Evolutionary conservation across 2,797 vertebrate species (phyloP), one percentile per base, ranked within the genome.

Genomic region (Catamblyrhynchus diadema): DNA sequence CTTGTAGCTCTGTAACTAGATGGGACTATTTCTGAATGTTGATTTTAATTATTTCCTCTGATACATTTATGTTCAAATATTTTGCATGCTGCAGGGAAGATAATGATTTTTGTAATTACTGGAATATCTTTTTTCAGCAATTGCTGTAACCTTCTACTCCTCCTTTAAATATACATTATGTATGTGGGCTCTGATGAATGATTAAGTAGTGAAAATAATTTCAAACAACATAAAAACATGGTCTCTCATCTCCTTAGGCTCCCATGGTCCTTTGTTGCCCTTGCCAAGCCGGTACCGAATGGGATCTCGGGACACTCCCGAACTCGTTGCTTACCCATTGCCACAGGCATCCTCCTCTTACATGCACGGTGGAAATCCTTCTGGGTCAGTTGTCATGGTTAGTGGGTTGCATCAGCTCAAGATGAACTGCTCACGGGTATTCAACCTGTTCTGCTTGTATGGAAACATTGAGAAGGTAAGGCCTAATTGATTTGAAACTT

Each of bases 371-470:
- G 98, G 98, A 57, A 98, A 97, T 61, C 98, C 97, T 37, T 98
- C 98, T 59, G 99, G 99, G 86, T 99, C 99, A 11, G 99, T 99
- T 66, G 99, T 99, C 94, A 99, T 99, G 99, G 99, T 99, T 95
- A 99, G 99, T 95, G 99, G 99, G 64, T 98, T 99, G 88, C 99
- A 99, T 96, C 98, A 98, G 30, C 97, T 98, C 91, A 99, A 99
- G 97, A 99, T 99, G 99, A 99, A 99, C 98, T 99, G 99, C 97
- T 98, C 98, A 50, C 98, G 99, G 91, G 99, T 99, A 97, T 99
- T 99, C 98, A 99, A 99, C 98, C 98, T 99, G 61, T 99, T 99
- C 98, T 99, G 99, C 97, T 98, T 99, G 71, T 99, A 99, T 82
- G 99, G 99, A 92, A 99, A 99, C 98, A 99, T 99, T 83, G 99